Base-by-base conservation (phyloP, 2,797 vertebrate genomes). In the Sebastes oblongus region DNA sequence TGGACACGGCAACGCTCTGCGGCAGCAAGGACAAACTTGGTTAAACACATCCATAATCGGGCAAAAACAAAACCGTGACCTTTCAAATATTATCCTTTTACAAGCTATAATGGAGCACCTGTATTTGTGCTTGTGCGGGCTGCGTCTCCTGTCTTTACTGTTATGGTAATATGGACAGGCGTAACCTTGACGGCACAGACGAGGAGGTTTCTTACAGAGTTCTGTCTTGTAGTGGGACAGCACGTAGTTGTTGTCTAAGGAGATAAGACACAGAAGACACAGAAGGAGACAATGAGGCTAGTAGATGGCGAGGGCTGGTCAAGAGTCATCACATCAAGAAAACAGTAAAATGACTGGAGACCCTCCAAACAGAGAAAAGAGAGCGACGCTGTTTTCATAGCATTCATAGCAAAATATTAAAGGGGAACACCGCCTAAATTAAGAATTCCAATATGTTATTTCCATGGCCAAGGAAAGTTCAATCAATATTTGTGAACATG, bases 111-210 rank as follows among this genome's bases (percentile, higher is more conserved):
- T 9, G 20, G 4, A 62, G 32, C 93, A 99, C 98, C 98, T 98
- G 95, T 99, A 99, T 93, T 99, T 99, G 93, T 99, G 97, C 92
- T 98, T 99, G 87, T 98, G 97, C 11, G 98, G 98, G 90, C 98
- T 98, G 88, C 98, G 97, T 82, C 98, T 96, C 87, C 98, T 94
- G 96, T 99, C 98, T 96, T 99, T 99, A 95, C 98, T 99, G 94
- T 98, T 99, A 87, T 99, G 98, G 92, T 98, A 99, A 92, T 99
- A 99, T 0, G 98, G 98, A 89, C 98, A 99, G 86, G 98, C 98
- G 27, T 99, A 99, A 85, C 98, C 98, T 93, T 99, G 98, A 70
- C 98, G 98, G 91, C 98, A 99, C 71, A 99, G 96, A 7, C 98
- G 96, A 0, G 98, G 98, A 0, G 98, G 98, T 86, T 99, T 99